A percentile compares a stretch with the other conserved stretches of the same genome.
Conservation (phyloP, 2,888 invertebrate genomes). For the Crepidodera aurea region DNA sequence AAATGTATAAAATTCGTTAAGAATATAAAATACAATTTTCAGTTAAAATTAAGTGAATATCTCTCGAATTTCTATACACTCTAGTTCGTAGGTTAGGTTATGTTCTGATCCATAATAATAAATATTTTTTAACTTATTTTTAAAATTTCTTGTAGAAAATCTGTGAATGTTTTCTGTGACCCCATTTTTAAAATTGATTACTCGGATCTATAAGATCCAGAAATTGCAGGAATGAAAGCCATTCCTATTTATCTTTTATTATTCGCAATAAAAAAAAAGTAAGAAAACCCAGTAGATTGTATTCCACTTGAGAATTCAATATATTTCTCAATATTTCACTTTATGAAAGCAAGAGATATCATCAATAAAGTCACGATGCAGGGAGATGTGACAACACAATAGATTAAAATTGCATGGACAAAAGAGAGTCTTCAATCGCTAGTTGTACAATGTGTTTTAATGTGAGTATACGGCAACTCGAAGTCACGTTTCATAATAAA, state of each 20-base stretch:
- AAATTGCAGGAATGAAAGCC: constrained; percentile 13
- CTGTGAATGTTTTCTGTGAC: no score
- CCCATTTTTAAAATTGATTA: constrained; percentile 14
- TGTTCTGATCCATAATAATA: no score
- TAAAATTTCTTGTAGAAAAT: no score
- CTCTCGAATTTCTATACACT: no score
- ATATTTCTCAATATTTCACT: constrained; percentile 28
- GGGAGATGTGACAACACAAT: constrained; percentile 27
- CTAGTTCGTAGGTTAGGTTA: no score
- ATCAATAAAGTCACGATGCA: constrained; percentile 26
- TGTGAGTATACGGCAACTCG: not conserved
- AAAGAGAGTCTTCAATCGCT: constrained; percentile 4
- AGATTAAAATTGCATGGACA: constrained; percentile 26
- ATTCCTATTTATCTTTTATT: constrained; percentile 26
- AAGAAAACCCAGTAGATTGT: constrained; percentile 26
- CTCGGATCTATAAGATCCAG: constrained; percentile 12
- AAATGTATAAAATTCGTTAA: no score
- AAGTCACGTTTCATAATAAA: constrained; percentile 5
- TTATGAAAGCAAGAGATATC: constrained; percentile 19
- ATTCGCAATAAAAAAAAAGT: constrained; percentile 28
- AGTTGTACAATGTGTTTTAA: constrained; percentile 6
- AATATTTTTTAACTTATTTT: no score
- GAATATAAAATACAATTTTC: no score
- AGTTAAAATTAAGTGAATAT: no score
- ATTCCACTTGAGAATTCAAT: constrained; percentile 35